Evolutionary conservation across 1,140 invertebrate species (phyloP).

Genomic region (Oscheius sp.): DNA sequence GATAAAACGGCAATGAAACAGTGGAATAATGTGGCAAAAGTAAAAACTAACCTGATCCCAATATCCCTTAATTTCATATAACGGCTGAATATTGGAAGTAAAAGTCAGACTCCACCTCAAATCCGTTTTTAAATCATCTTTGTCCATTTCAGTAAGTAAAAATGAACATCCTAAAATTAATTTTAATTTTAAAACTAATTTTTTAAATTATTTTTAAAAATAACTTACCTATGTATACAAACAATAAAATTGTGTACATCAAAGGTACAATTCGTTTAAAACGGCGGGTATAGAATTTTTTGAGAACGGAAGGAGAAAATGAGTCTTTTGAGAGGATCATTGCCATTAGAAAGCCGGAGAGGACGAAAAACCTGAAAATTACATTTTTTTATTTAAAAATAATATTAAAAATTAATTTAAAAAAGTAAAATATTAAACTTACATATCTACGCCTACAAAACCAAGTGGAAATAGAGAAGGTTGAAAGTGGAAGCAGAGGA

Average conservation of each 20-base stretch:
- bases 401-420: too few relatives aligned
- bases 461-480: conserved; percentile 10
- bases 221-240: conserved; percentile 2
- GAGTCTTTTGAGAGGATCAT: conserved; percentile 26
- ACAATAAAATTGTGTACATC: conserved; percentile 40
- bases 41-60: conserved; percentile 8
- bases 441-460: conserved; percentile 24
- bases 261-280: conserved; percentile 46
- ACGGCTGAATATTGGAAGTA: conserved; percentile 22
- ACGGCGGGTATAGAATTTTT: conserved; percentile 43
- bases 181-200: neutral
- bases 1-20: too few relatives aligned
- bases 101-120: conserved; percentile 34
- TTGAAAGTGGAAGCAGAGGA: conserved; percentile 1
- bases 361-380: conserved; percentile 50
- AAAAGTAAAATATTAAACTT: too few relatives aligned
- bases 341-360: conserved; percentile 52
- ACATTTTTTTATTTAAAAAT: too few relatives aligned
- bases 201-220: neutral
- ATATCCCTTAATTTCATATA: conserved; percentile 39
- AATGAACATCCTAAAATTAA: conserved; percentile 21
- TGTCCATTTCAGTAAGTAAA: conserved; percentile 18
- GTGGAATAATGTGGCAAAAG: neutral
- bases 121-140: conserved; percentile 34
- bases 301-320: neutral